Conservation (phyloP, 2,797 vertebrate species). For the Sebastes cheni region DNA sequence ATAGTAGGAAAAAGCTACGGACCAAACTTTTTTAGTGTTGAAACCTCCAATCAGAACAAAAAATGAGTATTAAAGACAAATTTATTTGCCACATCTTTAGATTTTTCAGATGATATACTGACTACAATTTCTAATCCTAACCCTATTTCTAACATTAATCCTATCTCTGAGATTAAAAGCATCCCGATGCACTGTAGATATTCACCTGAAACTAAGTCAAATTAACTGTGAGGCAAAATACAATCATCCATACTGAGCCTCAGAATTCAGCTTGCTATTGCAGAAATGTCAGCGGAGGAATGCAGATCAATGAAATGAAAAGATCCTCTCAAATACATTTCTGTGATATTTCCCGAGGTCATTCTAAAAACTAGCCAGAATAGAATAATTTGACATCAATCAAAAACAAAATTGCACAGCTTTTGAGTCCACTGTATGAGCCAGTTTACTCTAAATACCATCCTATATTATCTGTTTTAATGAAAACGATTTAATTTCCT, state of each 20-base stretch:
- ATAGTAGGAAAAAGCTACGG: background rate
- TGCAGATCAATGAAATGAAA: constrained; percentile 63
- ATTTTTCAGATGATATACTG: background rate
- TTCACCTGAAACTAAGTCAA: constrained; percentile 1
- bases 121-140: background rate
- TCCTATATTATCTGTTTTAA: background rate
- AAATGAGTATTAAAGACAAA: background rate
- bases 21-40: background rate
- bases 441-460: background rate
- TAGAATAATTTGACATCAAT: constrained; percentile 28
- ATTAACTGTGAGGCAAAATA: background rate
- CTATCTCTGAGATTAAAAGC: background rate
- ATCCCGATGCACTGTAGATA: background rate
- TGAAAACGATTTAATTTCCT: background rate
- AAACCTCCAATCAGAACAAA: background rate
- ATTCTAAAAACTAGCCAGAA: constrained; percentile 9
- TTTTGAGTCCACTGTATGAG: background rate
- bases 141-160: background rate
- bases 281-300: constrained; percentile 57
- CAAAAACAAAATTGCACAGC: constrained; percentile 6
- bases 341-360: constrained; percentile 21
- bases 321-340: constrained; percentile 33
- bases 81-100: background rate
- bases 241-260: constrained; percentile 29
- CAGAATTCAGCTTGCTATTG: constrained; percentile 33